phyloP scores from a whole-genome alignment of 2,888 invertebrate genomes.

The Synergus gifuensis region DNA sequence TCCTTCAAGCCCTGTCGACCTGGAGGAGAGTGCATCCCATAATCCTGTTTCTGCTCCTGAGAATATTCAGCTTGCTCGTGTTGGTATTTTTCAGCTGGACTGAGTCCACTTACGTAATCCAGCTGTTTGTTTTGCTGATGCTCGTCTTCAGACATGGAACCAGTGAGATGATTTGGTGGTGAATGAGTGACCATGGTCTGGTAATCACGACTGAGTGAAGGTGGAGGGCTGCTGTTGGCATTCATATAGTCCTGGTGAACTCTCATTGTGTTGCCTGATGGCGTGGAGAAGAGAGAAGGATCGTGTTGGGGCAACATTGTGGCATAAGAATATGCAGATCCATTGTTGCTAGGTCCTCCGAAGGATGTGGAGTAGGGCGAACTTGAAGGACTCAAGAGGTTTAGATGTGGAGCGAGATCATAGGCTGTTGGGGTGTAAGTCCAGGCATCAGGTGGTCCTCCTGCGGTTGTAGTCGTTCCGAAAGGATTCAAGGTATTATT shows the following conservation, averaged over 20 bases:
- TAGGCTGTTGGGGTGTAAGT: constrained; percentile 86
- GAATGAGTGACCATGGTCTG: constrained; percentile 75
- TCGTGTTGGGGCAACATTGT: constrained; percentile 84
- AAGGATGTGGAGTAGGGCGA: constrained; percentile 83
- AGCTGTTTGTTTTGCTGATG: constrained; percentile 70
- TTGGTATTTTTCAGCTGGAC: constrained; percentile 79
- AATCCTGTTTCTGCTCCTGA: constrained; percentile 74
- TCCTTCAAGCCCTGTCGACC: constrained; percentile 78
- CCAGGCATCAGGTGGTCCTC: constrained; percentile 88
- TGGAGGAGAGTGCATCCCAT: constrained; percentile 72
- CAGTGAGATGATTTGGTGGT: constrained; percentile 70
- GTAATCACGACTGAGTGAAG: constrained; percentile 77
- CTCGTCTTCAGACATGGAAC: constrained; percentile 73
- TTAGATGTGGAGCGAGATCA: constrained; percentile 87
- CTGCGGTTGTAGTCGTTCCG: constrained; percentile 77
- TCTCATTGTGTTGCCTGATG: constrained; percentile 78
- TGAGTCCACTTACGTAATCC: constrained; percentile 74
- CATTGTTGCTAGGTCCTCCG: constrained; percentile 72
- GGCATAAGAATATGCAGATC: constrained; percentile 74
- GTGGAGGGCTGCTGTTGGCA: constrained; percentile 82
- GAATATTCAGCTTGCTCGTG: constrained; percentile 83
- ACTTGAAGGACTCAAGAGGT: constrained; percentile 85
- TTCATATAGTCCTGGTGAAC: constrained; percentile 84
- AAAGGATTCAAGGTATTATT: constrained; percentile 82
- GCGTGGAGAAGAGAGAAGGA: constrained; percentile 83